Conservation (phyloP, 2,888 invertebrate species). For the Syritta pipiens region DNA sequence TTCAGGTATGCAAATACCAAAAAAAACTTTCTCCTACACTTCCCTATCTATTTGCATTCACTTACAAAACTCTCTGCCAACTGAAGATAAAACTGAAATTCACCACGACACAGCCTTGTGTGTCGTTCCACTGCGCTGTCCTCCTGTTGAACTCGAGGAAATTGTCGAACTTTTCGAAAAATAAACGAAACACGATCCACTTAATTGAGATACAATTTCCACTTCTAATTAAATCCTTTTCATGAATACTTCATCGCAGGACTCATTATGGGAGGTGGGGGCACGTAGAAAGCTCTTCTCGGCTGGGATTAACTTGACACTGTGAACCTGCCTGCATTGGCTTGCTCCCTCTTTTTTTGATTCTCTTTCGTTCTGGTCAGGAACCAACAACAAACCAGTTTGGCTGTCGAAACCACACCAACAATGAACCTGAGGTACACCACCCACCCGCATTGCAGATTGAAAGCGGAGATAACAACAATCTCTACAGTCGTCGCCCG, state of each 20-base stretch:
- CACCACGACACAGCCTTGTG: neutral
- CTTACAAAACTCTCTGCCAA: constrained; percentile 48
- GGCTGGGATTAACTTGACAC: constrained; percentile 27
- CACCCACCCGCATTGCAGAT: constrained; percentile 40
- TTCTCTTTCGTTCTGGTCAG: no score
- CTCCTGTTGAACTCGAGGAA: neutral
- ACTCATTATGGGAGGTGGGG: no score
- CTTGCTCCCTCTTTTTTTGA: no score
- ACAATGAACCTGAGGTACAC: no score
- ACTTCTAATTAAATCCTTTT: constrained; percentile 54
- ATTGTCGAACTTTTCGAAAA: constrained; percentile 23
- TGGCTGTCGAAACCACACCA: neutral
- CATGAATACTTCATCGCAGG: constrained; percentile 6
- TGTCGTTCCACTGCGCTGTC: no score
- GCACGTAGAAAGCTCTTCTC: no score
- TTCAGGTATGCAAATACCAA: constrained; percentile 45
- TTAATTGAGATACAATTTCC: constrained; percentile 62
- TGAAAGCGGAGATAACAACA: constrained; percentile 54
- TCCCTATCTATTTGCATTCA: constrained; percentile 45
- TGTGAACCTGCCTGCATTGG: no score
- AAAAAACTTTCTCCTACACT: constrained; percentile 34
- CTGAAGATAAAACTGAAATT: constrained; percentile 43
- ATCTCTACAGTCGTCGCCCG: neutral
- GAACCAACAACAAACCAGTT: neutral
- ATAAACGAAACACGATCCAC: constrained; percentile 47